These are phyloP conservation scores for Phaonia tiefii DNA, from an alignment of 2,888 invertebrate species.

Conservation along the genomic window DNA sequence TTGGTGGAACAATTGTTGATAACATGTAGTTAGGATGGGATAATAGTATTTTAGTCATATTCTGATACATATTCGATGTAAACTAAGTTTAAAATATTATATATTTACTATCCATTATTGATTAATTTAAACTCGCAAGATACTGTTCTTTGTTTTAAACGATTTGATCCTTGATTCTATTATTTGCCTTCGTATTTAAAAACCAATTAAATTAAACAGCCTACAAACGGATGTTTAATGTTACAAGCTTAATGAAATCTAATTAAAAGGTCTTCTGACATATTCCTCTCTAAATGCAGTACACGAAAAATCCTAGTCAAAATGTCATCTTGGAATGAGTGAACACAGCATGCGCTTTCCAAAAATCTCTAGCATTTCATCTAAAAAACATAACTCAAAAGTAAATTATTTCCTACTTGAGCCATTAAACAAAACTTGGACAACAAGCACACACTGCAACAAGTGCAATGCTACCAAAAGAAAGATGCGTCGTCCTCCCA, in stretches of 20 bases:
- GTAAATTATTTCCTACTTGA: slow-evolving; percentile 10
- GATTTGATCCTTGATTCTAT: too few relatives aligned
- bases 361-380: not conserved
- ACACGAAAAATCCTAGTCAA: too few relatives aligned
- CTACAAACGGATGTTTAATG: not conserved
- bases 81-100: too few relatives aligned
- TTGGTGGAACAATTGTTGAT: too few relatives aligned
- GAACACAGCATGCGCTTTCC: not conserved
- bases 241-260: not conserved
- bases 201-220: too few relatives aligned
- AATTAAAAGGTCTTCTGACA: not conserved
- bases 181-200: not conserved
- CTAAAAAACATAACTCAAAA: not conserved
- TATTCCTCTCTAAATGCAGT: not conserved
- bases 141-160: too few relatives aligned
- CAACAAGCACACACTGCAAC: not conserved
- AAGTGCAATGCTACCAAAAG: slow-evolving; percentile 2
- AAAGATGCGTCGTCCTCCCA: not conserved
- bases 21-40: too few relatives aligned
- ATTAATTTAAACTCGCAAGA: too few relatives aligned
- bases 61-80: too few relatives aligned
- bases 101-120: too few relatives aligned
- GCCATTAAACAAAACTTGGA: not conserved
- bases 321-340: not conserved
- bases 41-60: too few relatives aligned